Percentiles rank a stretch among this genome's conserved stretches.
phyloP scores from a whole-genome alignment of 2,113 vertebrate genomes.

The Thamnophis sirtalis region DNA sequence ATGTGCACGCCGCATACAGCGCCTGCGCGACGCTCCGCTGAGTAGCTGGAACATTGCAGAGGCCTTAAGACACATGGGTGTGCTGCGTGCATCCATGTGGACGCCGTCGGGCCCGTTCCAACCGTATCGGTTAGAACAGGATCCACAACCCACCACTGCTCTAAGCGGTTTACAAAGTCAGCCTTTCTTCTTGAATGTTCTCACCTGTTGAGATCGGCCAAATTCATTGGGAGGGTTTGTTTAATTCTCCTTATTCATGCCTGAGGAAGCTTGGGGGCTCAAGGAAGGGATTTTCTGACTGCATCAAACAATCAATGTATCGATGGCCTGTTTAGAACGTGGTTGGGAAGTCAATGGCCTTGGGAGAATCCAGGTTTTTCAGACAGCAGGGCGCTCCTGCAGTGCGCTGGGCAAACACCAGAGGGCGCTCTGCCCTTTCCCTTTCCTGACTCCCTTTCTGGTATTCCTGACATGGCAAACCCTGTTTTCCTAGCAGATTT shows the following conservation, averaged over 20 bases:
- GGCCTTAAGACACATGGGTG: no score
- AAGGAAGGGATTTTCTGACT: neutral
- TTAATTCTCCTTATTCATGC: neutral
- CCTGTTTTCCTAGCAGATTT: neutral
- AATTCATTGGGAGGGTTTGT: neutral
- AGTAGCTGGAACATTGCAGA: no score
- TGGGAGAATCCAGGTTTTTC: neutral
- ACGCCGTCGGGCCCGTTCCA: no score
- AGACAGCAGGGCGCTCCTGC: neutral
- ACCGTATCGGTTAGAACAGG: no score
- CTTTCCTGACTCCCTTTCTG: neutral
- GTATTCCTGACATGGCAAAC: neutral
- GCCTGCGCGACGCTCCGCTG: no score
- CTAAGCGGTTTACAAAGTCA: no score
- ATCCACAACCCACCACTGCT: no score
- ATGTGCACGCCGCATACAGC: no score
- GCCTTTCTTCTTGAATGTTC: neutral
- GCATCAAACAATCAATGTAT: no score
- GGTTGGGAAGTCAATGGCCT: no score
- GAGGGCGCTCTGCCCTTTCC: slow-evolving; percentile 38
- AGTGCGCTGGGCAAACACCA: neutral
- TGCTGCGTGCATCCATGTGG: no score
- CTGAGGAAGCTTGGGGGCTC: neutral
- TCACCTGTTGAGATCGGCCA: neutral
- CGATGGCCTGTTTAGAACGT: neutral